Base-by-base conservation (phyloP, 2,113 vertebrate species). In the Hemicordylus capensis region DNA sequence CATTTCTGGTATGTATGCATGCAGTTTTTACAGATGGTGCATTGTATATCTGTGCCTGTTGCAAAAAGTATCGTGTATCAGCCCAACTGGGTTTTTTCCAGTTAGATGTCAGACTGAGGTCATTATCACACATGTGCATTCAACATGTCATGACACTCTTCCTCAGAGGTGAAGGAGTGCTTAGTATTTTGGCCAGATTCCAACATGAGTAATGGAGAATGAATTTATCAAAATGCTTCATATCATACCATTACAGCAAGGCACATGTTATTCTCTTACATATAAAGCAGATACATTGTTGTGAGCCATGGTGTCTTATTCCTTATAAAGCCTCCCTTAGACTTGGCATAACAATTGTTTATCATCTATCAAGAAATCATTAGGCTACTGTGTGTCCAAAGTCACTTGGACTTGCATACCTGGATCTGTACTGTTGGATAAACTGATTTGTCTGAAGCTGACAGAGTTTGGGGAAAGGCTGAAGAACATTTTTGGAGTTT, bases 121-220 rank as follows among this genome's bases (percentile, higher is more conserved):
- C 56, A 61, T 46, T 37, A 66, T 24, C 11, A 48, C 48, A 69
- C 19, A 58, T 54, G 44, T n/a, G 26, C 44, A 42, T 37, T 59
- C 20, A 37, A 82, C 67, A 82, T 83, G 19, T 70, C 80, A 72
- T n/a, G 61, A 6, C 42, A 48, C 24, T 64, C 39, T 69, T 69
- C 39, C 54, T 61, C 28, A 17, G 20, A 59, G 31, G n/a, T 39
- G 24, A 59, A 70, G n/a, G n/a, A 26, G 31, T 70, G 34, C 7
- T 39, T 22, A 46, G 24, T 14, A 56, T 37, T 22, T 37, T 76
- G 63, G 63, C 12, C 39, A 34, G 31, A 76, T 67, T 80, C 78
- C 83, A 85, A 56, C 39, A 70, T 78, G 75, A 78, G 37, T 69
- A 69, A 77, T 85, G 64, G 37, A 24, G 39, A 59, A 67, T 70